phyloP scores from a whole-genome alignment of 2,888 invertebrate species.

The Aleiodes alternator region DNA sequence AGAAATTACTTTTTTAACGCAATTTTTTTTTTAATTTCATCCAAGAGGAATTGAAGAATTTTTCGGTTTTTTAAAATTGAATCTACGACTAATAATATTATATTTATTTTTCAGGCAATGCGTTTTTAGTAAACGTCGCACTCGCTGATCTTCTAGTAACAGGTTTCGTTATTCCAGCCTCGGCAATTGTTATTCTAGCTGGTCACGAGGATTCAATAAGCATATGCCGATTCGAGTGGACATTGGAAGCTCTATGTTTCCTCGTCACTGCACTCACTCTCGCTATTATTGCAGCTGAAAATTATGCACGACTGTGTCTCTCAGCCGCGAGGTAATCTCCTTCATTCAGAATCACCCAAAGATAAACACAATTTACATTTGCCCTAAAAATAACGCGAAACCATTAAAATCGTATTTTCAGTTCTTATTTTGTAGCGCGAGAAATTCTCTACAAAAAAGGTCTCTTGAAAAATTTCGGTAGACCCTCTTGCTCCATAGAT shows the following conservation, averaged over 20 bases:
- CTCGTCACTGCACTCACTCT: conserved; percentile 81
- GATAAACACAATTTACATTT: too few relatives aligned
- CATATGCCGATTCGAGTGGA: conserved; percentile 83
- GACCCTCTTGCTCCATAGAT: too few relatives aligned
- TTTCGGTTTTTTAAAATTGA: background rate
- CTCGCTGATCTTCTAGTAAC: conserved; percentile 84
- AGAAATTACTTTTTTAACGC: too few relatives aligned
- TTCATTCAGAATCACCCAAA: too few relatives aligned
- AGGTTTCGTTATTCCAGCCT: conserved; percentile 82
- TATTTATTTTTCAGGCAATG: conserved; percentile 78
- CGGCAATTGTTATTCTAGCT: conserved; percentile 83
- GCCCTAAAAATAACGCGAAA: too few relatives aligned
- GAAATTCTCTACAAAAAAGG: too few relatives aligned
- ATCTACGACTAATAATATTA: conserved; percentile 1
- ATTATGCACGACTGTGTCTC: conserved; percentile 81
- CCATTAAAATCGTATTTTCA: too few relatives aligned
- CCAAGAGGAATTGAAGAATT: too few relatives aligned
- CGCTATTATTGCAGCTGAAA: conserved; percentile 81
- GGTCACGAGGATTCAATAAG: conserved; percentile 78
- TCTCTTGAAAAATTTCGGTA: too few relatives aligned
- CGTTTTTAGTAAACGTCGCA: conserved; percentile 83
- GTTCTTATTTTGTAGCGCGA: too few relatives aligned
- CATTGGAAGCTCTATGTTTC: conserved; percentile 81
- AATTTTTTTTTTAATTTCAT: too few relatives aligned
- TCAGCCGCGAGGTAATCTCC: conserved; percentile 74